Base-by-base conservation (phyloP, 2,888 invertebrate species). In the Calliopum simillimum region DNA sequence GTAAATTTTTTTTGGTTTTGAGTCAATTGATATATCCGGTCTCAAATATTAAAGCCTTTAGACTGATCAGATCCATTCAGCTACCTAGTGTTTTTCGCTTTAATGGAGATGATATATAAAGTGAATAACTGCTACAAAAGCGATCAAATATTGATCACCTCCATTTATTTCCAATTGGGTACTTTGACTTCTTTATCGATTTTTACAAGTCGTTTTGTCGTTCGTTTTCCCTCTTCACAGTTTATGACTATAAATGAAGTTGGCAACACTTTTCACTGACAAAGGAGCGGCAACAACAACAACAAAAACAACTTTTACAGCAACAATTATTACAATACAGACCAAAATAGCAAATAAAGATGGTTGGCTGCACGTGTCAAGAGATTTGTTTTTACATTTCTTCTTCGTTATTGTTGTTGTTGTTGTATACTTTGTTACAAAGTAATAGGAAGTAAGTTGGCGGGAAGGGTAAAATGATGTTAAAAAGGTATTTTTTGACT, bases 211-310 rank as follows among this genome's bases (percentile, higher is more conserved):
- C n/a, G 3, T 8, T 23, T 16, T 25, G 53, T 55, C 23, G n/a
- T n/a, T n/a, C 1, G 8, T 33, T 8, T 33, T 8, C 8, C 33
- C 23, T 55, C 55, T 44, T 44, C 66, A 56, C 46, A 21, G 66
- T 58, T 66, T 58, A 66, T 46, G 56, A 46, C 58, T 46, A 46
- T 56, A 66, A 66, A 66, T 66, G 44, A 66, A 66, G 66, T 66
- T 66, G 55, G 66, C 66, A 66, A 66, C 66, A 66, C 66, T 66
- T 66, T 33, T 56, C 21, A 43, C 23, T 66, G 53, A 53, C 47
- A 25, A 59, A 43, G 33, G 4, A 55, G 46, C 44, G 46, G 56
- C 46, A 56, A 25, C 23, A 65, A 55, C 19, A n/a, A 65, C 65
- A 55, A 46, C 56, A 44, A 47, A 3, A 47, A 25, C 47, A 63